Conservation (phyloP, 2,113 vertebrate genomes). For the Anseranas semipalmata region DNA sequence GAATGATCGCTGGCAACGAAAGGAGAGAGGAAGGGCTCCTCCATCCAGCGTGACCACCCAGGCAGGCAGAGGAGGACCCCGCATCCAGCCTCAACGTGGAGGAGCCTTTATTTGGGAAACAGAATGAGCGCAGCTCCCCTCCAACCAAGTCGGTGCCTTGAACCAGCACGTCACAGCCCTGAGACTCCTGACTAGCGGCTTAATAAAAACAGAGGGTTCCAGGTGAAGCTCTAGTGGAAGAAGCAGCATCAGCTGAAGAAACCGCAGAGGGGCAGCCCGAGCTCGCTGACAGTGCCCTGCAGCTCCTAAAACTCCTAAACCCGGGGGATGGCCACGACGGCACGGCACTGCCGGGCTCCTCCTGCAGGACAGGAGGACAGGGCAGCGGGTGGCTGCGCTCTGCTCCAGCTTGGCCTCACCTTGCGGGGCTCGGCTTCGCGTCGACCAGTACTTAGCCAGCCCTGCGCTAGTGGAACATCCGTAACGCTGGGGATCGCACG, state of each 20-base stretch:
- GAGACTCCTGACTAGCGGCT: too few species aligned
- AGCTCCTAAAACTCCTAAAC: too few species aligned
- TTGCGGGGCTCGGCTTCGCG: too few species aligned
- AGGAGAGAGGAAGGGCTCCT: not conserved
- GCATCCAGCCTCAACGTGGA: too few species aligned
- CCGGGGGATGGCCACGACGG: too few species aligned
- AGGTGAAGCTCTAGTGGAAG: not conserved
- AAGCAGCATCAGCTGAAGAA: not conserved
- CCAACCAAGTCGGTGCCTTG: not conserved
- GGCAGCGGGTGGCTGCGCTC: not conserved
- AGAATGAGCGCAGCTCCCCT: not conserved
- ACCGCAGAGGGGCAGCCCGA: too few species aligned
- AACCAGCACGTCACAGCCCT: not conserved
- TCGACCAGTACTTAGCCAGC: not conserved
- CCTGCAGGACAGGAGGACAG: not conserved
- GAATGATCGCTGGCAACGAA: fast-evolving
- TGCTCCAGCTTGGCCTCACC: not conserved
- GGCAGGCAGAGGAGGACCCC: not conserved
- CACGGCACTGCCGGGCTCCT: not conserved
- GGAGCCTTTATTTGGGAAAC: not conserved
- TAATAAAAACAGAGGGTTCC: not conserved
- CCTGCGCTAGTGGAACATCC: not conserved
- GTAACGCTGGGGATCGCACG: fast-evolving
- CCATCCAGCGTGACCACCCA: fast-evolving
- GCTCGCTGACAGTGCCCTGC: too few species aligned